Evolutionary conservation across 2,797 vertebrate species (phyloP), one percentile per base, ranked within the genome.

Genomic region (Rhabdomys pumilio): DNA sequence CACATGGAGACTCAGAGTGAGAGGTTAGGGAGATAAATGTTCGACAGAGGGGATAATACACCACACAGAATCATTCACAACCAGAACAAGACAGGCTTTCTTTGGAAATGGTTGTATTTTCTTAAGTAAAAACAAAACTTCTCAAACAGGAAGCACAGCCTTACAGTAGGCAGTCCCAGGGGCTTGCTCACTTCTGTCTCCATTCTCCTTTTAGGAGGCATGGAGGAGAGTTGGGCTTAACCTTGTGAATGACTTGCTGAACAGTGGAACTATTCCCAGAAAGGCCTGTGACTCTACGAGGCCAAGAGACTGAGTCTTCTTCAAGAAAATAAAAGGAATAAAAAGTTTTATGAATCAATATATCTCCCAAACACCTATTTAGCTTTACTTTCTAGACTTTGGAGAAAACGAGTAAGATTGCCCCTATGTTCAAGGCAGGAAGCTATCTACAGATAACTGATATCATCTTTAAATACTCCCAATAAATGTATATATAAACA

Each of bases 91-190:
- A 89, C 93, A 87, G 97, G 82, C 96, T 97, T 98, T 97, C 81
- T 80, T 98, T 97, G 97, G 95, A 96, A 97, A 97, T 83, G 10
- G 24, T 79, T 93, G 92, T 87, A 76, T 97, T 97, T 97, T 87
- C 92, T 97, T 97, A 96, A 98, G 97, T 96, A 44, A 97, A 97
- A 98, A 89, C 93, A 97, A 97, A 95, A 94, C 72, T 84, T 96
- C 84, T 96, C 76, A 90, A 83, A 19, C 81, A 93, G 94, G 80
- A 94, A 97, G 89, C 69, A 76, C 12, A 15, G 82, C 61, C 47
- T 85, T 57, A 89, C 90, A 96, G 94, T 75, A 65, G 79, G 73
- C 90, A 92, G 67, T 84, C 81, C 57, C 53, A 65, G 73, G 10
- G 96, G 34, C 29, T 92, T n/a, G 53, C 12, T 22, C 44, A 6